Conservation (phyloP, 2,113 vertebrate genomes). For the Hemibagrus wyckioides region DNA sequence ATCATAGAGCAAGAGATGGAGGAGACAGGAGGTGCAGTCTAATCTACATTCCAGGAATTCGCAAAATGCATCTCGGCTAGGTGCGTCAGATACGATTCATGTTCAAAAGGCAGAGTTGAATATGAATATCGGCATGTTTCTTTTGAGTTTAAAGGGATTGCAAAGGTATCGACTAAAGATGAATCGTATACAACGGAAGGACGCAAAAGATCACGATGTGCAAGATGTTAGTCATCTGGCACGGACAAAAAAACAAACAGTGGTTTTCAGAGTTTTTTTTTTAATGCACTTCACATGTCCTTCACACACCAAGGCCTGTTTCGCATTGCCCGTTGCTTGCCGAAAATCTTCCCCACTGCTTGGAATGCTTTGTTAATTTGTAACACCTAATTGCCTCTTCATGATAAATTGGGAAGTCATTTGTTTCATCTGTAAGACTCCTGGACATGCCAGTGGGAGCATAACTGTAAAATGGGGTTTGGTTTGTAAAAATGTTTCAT, state of each 20-base stretch:
- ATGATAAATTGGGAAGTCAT: constrained; percentile 54
- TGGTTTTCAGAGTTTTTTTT: not conserved
- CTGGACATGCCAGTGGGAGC: constrained; percentile 37
- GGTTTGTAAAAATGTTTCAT: constrained; percentile 48
- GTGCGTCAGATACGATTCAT: constrained; percentile 37
- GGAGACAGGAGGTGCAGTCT: constrained; percentile 49
- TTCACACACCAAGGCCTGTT: not conserved
- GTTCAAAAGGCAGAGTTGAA: not conserved
- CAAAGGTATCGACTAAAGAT: constrained; percentile 3
- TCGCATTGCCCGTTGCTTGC: constrained; percentile 17
- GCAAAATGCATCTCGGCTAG: constrained; percentile 12
- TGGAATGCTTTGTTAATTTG: constrained; percentile 52
- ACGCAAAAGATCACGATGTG: not conserved
- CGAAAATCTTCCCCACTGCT: constrained; percentile 31
- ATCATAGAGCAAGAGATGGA: constrained; percentile 57
- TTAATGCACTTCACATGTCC: not conserved
- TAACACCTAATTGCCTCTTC: constrained; percentile 57
- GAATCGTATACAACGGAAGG: not conserved
- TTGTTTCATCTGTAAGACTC: constrained; percentile 31
- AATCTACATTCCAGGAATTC: constrained; percentile 40
- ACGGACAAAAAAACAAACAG: not conserved
- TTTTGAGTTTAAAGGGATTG: not conserved
- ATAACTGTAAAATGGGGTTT: constrained; percentile 23
- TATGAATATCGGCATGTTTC: not conserved
- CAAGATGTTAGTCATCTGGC: not conserved